Percentiles rank a stretch among this genome's conserved stretches.
These are phyloP conservation scores for Entomobrya multifasciata DNA, from an alignment of 2,888 invertebrate species.

Conservation along the genomic window DNA sequence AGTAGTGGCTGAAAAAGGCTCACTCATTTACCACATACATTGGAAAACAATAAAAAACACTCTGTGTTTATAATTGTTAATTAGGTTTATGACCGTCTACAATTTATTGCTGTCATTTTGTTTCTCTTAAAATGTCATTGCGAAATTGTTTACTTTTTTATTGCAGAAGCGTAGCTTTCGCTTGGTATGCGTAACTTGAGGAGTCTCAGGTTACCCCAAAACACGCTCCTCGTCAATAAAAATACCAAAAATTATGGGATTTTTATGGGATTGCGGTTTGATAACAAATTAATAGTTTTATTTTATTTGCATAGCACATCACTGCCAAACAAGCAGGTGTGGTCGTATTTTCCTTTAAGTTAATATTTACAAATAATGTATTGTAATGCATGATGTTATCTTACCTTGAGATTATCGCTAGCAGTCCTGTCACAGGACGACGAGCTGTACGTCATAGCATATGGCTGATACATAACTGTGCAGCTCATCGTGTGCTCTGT, in stretches of 20 bases:
- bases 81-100: constrained; percentile 52
- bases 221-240: background rate
- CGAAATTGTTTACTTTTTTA: background rate
- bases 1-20: background rate
- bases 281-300: background rate
- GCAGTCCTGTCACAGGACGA: constrained; percentile 76
- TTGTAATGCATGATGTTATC: background rate
- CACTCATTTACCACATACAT: constrained; percentile 17
- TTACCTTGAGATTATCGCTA: constrained; percentile 65
- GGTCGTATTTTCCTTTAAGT: background rate
- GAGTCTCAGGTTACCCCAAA: constrained; percentile 42
- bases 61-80: constrained; percentile 55
- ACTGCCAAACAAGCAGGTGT: background rate
- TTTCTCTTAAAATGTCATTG: background rate
- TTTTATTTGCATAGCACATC: background rate
- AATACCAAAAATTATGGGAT: background rate
- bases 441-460: constrained; percentile 79
- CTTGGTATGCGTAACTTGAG: background rate
- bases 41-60: constrained; percentile 58
- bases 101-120: constrained; percentile 56
- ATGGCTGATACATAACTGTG: constrained; percentile 80
- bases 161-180: background rate
- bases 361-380: background rate
- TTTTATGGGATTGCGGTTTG: background rate
- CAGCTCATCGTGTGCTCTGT: constrained; percentile 78